Percentiles rank a stretch among this genome's conserved stretches.
Evolutionary conservation across 2,888 invertebrate genomes (phyloP).

Genomic region (Drosophila anomalata): DNA sequence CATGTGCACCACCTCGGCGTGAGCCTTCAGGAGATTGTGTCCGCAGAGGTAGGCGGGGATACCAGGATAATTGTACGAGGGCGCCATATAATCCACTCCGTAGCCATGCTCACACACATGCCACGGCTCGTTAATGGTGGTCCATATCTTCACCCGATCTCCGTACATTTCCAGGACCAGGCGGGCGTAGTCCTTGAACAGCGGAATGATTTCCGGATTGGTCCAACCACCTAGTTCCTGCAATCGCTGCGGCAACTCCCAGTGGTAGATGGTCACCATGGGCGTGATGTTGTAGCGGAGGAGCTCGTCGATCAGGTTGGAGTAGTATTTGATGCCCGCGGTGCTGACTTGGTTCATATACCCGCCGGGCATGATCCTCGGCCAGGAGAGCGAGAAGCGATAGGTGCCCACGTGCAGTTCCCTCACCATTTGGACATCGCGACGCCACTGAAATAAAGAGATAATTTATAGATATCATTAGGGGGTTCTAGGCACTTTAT

Average conservation of each 20-base stretch:
- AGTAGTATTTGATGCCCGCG: conserved; percentile 90
- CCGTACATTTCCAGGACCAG: conserved; percentile 87
- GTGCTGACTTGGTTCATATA: conserved; percentile 87
- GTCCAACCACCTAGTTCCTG: conserved; percentile 89
- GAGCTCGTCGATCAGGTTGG: conserved; percentile 89
- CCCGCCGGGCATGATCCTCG: conserved; percentile 89
- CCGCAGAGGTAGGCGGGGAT: conserved; percentile 88
- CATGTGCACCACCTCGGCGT: conserved; percentile 88
- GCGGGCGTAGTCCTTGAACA: conserved; percentile 87
- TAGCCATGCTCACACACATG: conserved; percentile 84
- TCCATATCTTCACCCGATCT: conserved; percentile 88
- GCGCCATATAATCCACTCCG: conserved; percentile 86
- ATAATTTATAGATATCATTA: neutral
- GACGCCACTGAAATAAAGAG: conserved; percentile 83
- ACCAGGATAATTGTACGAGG: conserved; percentile 86
- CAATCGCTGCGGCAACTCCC: conserved; percentile 88
- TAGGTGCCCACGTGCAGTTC: conserved; percentile 88
- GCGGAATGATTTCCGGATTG: conserved; percentile 87
- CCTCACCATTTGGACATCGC: conserved; percentile 87
- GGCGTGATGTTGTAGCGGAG: conserved; percentile 88
- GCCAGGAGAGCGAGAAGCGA: conserved; percentile 91
- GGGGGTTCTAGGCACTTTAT: neutral
- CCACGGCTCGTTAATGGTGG: conserved; percentile 91
- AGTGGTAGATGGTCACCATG: conserved; percentile 89
- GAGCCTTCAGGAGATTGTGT: conserved; percentile 90